Conservation (phyloP, 1,140 invertebrate species). For the Zaprionus gabonicus region DNA sequence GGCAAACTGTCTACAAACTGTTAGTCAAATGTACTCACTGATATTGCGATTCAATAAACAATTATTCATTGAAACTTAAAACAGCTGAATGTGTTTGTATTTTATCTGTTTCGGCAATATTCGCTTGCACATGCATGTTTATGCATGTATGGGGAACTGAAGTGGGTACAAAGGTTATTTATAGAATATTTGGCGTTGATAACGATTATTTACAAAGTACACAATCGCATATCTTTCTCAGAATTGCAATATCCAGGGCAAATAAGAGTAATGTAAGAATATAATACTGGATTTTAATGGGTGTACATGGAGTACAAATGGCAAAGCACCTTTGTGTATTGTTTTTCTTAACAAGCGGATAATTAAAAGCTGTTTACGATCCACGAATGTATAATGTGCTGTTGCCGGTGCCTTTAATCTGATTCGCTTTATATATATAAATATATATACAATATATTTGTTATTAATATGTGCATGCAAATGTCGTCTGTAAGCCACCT, state of each 20-base stretch:
- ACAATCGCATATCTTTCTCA: not conserved
- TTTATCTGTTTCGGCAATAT: constrained; percentile 11
- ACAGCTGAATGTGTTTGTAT: not conserved
- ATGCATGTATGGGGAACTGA: constrained; percentile 1
- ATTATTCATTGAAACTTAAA: constrained; percentile 66
- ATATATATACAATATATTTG: not conserved
- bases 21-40: constrained; percentile 78
- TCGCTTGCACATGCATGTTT: not conserved
- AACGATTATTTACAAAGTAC: constrained; percentile 8
- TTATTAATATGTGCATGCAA: not conserved
- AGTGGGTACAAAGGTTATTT: constrained; percentile 23
- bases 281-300: not conserved
- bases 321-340: not conserved
- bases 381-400: not conserved
- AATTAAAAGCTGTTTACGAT: constrained; percentile 6
- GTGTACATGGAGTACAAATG: constrained; percentile 4
- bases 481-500: not conserved
- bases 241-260: constrained; percentile 2
- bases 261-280: not conserved
- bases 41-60: constrained; percentile 79
- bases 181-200: constrained; percentile 21
- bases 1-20: constrained; percentile 63
- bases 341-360: constrained; percentile 5
- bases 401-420: not conserved
- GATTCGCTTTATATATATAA: not conserved